Evolutionary conservation across 1,140 invertebrate species (phyloP).

Genomic region (Drosophila auraria): DNA sequence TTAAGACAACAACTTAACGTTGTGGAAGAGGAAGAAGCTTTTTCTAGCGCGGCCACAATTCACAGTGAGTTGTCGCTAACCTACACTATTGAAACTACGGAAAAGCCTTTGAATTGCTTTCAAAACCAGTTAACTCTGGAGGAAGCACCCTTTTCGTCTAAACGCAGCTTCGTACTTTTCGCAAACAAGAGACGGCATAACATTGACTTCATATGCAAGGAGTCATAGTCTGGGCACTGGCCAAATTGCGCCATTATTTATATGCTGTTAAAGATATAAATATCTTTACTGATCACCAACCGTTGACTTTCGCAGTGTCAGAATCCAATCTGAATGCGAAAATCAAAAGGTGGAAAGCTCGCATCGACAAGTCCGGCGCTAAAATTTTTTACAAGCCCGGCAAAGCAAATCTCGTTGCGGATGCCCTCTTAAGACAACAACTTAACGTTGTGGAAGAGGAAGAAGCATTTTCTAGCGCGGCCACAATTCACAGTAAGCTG

Average conservation of each 20-base stretch:
- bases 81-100: background rate
- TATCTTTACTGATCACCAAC: slow-evolving; percentile 2
- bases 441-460: background rate
- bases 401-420: no score
- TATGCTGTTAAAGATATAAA: slow-evolving; percentile 13
- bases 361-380: slow-evolving; percentile 2
- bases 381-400: no score
- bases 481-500: background rate
- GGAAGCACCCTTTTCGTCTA: background rate
- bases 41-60: background rate
- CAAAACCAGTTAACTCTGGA: background rate
- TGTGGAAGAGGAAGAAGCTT: background rate
- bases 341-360: slow-evolving; percentile 1
- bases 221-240: slow-evolving; percentile 1
- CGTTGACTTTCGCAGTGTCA: background rate
- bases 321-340: slow-evolving; percentile 12
- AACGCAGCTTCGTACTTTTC: background rate
- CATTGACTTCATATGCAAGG: no score
- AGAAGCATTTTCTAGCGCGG: background rate
- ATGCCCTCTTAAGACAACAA: no score
- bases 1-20: no score
- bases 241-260: background rate
- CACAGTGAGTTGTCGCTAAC: background rate
- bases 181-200: background rate
- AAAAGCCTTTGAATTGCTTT: background rate